Conservation (phyloP, 2,797 vertebrate genomes). For the Lepidocolaptes lacrymiger region DNA sequence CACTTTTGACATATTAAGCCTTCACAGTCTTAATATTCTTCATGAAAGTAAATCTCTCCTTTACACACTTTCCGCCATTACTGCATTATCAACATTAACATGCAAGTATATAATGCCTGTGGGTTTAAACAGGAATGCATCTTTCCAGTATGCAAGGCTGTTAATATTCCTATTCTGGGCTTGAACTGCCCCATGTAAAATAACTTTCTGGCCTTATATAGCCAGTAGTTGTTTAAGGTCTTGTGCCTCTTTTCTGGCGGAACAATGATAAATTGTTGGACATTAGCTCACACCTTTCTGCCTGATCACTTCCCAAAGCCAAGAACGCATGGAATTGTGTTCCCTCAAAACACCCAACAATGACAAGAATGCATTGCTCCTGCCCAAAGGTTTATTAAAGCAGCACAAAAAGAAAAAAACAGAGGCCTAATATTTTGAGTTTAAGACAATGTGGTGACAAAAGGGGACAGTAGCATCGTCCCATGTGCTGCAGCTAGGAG, state of each 20-base stretch:
- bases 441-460: not conserved
- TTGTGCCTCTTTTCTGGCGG: slow-evolving; percentile 7
- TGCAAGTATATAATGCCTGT: not conserved
- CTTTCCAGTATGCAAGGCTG: not conserved
- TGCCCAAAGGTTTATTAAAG: slow-evolving; percentile 32
- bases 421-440: not conserved
- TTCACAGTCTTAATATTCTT: not conserved
- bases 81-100: not conserved
- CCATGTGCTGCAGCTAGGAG: not conserved
- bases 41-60: not conserved
- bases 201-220: not conserved
- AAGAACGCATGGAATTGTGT: slow-evolving; percentile 50
- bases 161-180: not conserved
- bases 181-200: not conserved
- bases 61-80: not conserved
- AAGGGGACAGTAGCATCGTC: not conserved
- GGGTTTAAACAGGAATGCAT: not conserved
- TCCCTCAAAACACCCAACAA: slow-evolving; percentile 5
- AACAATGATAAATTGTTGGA: slow-evolving; percentile 26
- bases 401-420: not conserved
- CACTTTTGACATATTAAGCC: slow-evolving; percentile 1
- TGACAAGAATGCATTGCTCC: slow-evolving; percentile 24
- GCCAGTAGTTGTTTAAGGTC: slow-evolving; percentile 15
- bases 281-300: slow-evolving; percentile 46
- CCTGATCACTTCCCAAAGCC: slow-evolving; percentile 59